Conservation (phyloP, 2,888 invertebrate genomes). For the Ophioninae sp. region DNA sequence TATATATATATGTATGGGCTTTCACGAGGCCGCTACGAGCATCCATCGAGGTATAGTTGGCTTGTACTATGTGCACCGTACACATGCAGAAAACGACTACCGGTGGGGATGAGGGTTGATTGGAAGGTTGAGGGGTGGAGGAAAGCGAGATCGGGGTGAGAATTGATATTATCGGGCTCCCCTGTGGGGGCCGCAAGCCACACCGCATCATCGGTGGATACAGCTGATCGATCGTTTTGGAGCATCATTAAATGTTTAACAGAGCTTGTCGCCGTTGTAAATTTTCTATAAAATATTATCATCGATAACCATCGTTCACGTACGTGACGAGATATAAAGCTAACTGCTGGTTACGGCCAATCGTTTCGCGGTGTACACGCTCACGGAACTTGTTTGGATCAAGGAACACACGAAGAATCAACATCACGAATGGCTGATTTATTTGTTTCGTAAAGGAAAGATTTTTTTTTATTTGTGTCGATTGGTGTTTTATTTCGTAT, state of each 20-base stretch:
- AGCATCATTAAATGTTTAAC: slow-evolving; percentile 62
- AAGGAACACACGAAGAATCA: slow-evolving; percentile 25
- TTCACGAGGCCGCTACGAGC: slow-evolving; percentile 53
- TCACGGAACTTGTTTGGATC: slow-evolving; percentile 7
- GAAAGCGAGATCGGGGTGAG: slow-evolving; percentile 33
- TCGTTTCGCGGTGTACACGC: slow-evolving; percentile 1
- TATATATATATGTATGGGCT: slow-evolving; percentile 42
- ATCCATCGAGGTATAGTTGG: slow-evolving; percentile 50
- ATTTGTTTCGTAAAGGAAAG: slow-evolving; percentile 3
- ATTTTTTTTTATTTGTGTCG: not conserved
- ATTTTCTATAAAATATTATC: slow-evolving; percentile 54
- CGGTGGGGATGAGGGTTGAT: slow-evolving; percentile 9
- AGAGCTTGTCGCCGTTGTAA: slow-evolving; percentile 48
- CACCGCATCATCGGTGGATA: slow-evolving; percentile 50
- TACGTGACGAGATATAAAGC: slow-evolving; percentile 39
- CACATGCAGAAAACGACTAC: slow-evolving; percentile 33
- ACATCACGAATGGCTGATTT: slow-evolving; percentile 18
- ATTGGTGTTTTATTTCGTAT: no score
- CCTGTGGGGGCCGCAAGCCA: slow-evolving; percentile 45
- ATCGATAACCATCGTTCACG: not conserved
- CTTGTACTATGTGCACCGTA: slow-evolving; percentile 38
- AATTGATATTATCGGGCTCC: slow-evolving; percentile 60
- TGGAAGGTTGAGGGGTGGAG: not conserved
- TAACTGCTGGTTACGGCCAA: slow-evolving; percentile 16
- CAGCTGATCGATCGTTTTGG: slow-evolving; percentile 59